Evolutionary conservation across 1,140 invertebrate species (phyloP).

Genomic region (Chrysoperla carnea): DNA sequence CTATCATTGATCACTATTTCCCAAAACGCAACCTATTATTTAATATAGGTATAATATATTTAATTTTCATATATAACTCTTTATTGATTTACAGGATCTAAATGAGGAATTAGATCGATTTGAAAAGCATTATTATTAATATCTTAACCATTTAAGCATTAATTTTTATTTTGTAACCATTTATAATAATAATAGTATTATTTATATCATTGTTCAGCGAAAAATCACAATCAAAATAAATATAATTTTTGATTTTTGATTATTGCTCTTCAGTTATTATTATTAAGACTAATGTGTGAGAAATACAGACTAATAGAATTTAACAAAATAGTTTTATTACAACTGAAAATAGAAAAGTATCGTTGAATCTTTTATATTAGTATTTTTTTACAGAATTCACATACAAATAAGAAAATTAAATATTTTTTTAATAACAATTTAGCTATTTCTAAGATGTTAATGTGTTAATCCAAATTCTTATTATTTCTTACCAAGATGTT

Average conservation of each 20-base stretch:
- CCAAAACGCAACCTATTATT: too few relatives aligned
- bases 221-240: not conserved
- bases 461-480: too few relatives aligned
- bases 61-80: too few relatives aligned
- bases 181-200: not conserved
- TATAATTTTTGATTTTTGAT: not conserved
- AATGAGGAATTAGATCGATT: constrained; percentile 23
- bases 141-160: not conserved
- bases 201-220: not conserved
- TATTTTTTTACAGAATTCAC: too few relatives aligned
- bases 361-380: too few relatives aligned
- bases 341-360: too few relatives aligned
- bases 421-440: too few relatives aligned
- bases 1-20: too few relatives aligned
- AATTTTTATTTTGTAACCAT: not conserved
- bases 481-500: too few relatives aligned
- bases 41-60: too few relatives aligned
- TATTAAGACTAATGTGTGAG: constrained; percentile 3
- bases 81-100: constrained; percentile 26
- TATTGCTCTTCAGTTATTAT: not conserved
- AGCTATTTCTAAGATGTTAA: too few relatives aligned
- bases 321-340: not conserved
- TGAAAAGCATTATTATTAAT: constrained; percentile 13
- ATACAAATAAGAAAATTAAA: too few relatives aligned
- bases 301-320: constrained; percentile 3